Conservation (phyloP, 2,113 vertebrate genomes). For the Hystrix cristata region DNA sequence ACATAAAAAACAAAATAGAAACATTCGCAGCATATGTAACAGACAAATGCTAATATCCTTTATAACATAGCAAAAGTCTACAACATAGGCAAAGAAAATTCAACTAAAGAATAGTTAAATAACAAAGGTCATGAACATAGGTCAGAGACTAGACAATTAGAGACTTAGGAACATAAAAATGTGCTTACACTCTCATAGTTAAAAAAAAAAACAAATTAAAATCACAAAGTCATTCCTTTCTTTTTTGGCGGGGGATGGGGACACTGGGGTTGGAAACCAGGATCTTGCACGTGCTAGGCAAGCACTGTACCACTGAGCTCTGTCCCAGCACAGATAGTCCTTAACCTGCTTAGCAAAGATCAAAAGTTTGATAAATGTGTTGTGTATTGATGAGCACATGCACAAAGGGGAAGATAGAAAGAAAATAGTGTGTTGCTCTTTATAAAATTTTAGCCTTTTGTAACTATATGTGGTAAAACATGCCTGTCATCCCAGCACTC, state of each 20-base stretch:
- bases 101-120: not conserved
- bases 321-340: not conserved
- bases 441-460: not conserved
- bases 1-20: constrained; percentile 26
- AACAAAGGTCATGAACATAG: not conserved
- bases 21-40: not conserved
- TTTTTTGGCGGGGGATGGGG: not conserved
- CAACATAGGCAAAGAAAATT: not conserved
- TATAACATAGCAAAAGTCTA: constrained; percentile 11
- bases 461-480: not conserved
- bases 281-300: not conserved
- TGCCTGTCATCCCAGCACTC: not conserved
- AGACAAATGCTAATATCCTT: constrained; percentile 23
- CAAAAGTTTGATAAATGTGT: not conserved
- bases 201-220: constrained; percentile 36
- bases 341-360: not conserved
- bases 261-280: not conserved
- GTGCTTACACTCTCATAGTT: not conserved
- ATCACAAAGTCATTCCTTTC: not conserved
- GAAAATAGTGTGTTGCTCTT: not conserved
- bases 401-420: not conserved
- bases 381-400: not conserved
- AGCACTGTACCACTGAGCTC: not conserved
- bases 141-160: not conserved
- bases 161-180: constrained; percentile 3